These are phyloP conservation scores for Mugil cephalus DNA, from an alignment of 2,113 vertebrate species.

Conservation along the genomic window DNA sequence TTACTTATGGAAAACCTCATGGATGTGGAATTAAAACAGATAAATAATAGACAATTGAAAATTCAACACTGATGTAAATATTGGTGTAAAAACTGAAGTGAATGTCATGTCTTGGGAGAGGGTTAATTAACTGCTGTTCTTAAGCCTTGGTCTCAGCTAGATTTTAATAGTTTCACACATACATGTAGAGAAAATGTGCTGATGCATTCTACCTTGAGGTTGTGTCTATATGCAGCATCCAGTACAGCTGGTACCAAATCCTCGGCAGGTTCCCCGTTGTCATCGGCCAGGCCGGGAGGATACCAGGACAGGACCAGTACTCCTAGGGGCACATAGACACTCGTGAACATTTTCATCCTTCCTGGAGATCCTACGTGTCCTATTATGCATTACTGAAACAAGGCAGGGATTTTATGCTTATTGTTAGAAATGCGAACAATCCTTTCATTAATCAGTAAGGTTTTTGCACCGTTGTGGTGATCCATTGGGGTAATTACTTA, in stretches of 20 bases:
- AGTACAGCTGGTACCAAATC: slow-evolving; percentile 89
- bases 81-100: slow-evolving; percentile 12
- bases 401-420: slow-evolving; percentile 5
- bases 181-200: slow-evolving; percentile 20
- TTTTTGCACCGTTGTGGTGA: background rate
- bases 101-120: no score
- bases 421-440: slow-evolving; percentile 19
- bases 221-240: slow-evolving; percentile 89
- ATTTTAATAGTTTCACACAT: background rate
- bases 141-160: background rate
- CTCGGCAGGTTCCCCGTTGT: slow-evolving; percentile 89
- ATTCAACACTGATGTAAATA: no score
- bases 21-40: no score
- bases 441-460: slow-evolving; percentile 4
- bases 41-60: no score
- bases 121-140: slow-evolving; percentile 31
- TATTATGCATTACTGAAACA: background rate
- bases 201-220: slow-evolving; percentile 87
- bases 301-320: slow-evolving; percentile 93
- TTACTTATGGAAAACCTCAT: no score
- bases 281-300: slow-evolving; percentile 89
- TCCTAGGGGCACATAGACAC: slow-evolving; percentile 73
- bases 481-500: no score
- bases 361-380: background rate
- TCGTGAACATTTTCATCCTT: slow-evolving; percentile 2